These are phyloP conservation scores for Monodelphis domestica DNA, from an alignment of 2,797 vertebrate species.

Conservation along the genomic window DNA sequence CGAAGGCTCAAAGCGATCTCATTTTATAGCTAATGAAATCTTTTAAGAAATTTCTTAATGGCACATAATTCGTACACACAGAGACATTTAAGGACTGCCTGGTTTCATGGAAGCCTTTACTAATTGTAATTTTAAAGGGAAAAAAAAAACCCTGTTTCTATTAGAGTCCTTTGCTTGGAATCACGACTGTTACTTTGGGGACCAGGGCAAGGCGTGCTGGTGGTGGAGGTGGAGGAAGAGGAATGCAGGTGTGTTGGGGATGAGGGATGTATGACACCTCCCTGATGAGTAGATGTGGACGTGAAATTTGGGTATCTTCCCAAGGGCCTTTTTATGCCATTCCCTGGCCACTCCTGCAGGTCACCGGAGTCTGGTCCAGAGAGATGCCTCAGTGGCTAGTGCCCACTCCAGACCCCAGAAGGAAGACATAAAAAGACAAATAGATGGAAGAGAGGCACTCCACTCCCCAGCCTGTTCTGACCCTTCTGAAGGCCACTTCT, in stretches of 20 bases:
- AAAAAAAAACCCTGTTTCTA: conserved; percentile 55
- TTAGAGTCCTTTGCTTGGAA: conserved; percentile 17
- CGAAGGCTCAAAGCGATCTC: conserved; percentile 78
- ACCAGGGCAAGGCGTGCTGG: too few relatives aligned
- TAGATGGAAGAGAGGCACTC: background rate
- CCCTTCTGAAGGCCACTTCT: background rate
- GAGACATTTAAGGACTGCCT: conserved; percentile 65
- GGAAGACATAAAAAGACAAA: conserved; percentile 9
- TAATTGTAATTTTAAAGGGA: conserved; percentile 62
- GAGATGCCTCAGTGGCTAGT: background rate
- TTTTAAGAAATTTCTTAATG: conserved; percentile 78
- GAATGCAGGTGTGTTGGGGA: background rate
- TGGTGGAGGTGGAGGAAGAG: background rate
- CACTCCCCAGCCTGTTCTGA: background rate
- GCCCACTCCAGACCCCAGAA: conserved; percentile 22
- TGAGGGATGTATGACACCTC: background rate
- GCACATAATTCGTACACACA: conserved; percentile 78
- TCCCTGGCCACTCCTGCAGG: background rate
- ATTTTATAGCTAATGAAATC: conserved; percentile 80
- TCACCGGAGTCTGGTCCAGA: background rate
- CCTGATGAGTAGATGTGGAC: background rate
- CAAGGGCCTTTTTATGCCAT: background rate
- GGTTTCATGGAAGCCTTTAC: conserved; percentile 51
- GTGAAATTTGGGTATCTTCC: background rate
- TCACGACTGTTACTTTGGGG: conserved; percentile 19